phyloP scores from a whole-genome alignment of 2,113 vertebrate species.

The Cochlearius cochlearius region DNA sequence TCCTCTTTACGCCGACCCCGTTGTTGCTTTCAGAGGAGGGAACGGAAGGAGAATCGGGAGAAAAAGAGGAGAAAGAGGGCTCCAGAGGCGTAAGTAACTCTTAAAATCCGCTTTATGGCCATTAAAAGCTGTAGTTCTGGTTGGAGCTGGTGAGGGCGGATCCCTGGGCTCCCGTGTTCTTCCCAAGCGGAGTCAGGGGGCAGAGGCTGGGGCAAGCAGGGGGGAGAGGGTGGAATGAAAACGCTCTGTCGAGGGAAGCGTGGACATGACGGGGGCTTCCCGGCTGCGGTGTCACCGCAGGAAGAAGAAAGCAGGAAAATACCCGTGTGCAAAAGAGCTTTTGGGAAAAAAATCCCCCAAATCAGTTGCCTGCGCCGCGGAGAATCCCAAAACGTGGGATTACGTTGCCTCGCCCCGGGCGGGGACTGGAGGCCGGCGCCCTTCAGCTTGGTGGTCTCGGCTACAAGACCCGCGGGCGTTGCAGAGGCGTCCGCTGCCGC shows the following conservation, averaged over 20 bases:
- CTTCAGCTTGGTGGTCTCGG: background rate
- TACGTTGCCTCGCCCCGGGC: rapidly evolving
- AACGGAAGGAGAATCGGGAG: slow-evolving; percentile 68
- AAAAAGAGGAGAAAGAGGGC: slow-evolving; percentile 67
- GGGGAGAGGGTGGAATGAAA: background rate
- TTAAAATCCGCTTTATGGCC: background rate
- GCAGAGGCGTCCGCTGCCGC: background rate
- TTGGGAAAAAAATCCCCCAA: background rate
- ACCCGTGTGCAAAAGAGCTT: rapidly evolving
- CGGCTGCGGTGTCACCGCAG: rapidly evolving
- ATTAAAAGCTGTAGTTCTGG: background rate
- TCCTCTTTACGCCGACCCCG: background rate
- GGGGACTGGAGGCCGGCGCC: background rate
- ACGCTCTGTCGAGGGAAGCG: rapidly evolving
- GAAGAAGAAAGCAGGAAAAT: rapidly evolving
- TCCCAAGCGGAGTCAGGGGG: background rate
- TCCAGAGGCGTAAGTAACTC: slow-evolving; percentile 67
- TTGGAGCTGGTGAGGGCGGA: background rate
- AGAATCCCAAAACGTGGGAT: background rate
- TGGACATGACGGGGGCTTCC: rapidly evolving
- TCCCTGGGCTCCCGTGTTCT: rapidly evolving
- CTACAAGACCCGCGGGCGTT: rapidly evolving
- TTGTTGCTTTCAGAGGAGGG: slow-evolving; percentile 68
- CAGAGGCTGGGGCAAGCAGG: rapidly evolving
- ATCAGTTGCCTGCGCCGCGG: rapidly evolving